phyloP scores from a whole-genome alignment of 2,113 vertebrate genomes.

The Hemiprocne comata region DNA sequence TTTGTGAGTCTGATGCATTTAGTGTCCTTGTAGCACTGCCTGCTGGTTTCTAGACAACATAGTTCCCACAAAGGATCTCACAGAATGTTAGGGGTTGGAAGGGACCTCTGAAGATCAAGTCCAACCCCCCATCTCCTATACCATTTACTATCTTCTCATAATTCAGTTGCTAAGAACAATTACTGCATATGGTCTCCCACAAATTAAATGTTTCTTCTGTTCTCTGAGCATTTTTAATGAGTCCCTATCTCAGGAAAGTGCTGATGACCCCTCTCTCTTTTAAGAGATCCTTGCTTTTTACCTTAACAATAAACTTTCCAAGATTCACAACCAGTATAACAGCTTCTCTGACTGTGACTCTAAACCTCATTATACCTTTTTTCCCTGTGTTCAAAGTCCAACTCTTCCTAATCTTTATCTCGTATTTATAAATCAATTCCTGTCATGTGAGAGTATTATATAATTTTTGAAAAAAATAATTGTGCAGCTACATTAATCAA shows the following conservation, averaged over 20 bases:
- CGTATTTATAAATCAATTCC: slow-evolving; percentile 23
- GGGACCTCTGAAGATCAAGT: too few relatives aligned
- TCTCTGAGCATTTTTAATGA: not conserved
- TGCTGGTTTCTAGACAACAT: not conserved
- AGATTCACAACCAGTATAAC: not conserved
- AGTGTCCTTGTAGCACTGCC: not conserved
- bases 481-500: slow-evolving; percentile 54
- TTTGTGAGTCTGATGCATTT: not conserved
- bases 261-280: not conserved
- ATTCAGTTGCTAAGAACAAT: not conserved
- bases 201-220: not conserved
- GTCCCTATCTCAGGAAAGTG: not conserved
- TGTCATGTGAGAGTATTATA: not conserved
- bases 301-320: not conserved
- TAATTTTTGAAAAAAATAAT: not conserved
- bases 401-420: slow-evolving; percentile 21
- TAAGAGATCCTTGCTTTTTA: not conserved
- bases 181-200: not conserved
- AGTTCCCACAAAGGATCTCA: not conserved
- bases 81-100: too few relatives aligned
- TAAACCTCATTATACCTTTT: slow-evolving; percentile 6
- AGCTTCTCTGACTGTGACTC: not conserved
- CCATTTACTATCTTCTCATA: not conserved
- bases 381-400: not conserved
- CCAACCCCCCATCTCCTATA: too few relatives aligned